These are phyloP conservation scores for Papilio elwesi DNA, from an alignment of 2,888 invertebrate species.

Conservation along the genomic window DNA sequence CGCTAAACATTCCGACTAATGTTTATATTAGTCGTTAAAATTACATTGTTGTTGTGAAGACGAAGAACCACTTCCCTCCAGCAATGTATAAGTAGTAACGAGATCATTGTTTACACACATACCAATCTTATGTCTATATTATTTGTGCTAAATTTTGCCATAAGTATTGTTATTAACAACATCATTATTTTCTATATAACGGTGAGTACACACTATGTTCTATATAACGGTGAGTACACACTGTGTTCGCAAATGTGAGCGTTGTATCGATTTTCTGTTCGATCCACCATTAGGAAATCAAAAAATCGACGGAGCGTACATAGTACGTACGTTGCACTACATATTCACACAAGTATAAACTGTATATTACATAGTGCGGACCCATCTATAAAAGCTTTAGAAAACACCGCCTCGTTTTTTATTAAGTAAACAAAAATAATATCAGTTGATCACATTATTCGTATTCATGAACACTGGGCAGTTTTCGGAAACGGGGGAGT, in stretches of 20 bases:
- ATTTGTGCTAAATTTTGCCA: not conserved
- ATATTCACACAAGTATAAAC: not conserved
- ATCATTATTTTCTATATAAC: not conserved
- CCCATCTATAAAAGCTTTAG: too few relatives aligned
- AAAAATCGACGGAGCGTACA: too few relatives aligned
- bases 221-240: too few relatives aligned
- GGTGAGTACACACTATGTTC: not conserved
- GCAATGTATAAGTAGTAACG: slow-evolving; percentile 11
- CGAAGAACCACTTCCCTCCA: slow-evolving; percentile 8
- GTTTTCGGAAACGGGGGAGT: too few relatives aligned
- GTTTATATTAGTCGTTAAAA: slow-evolving; percentile 6
- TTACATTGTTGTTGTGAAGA: not conserved
- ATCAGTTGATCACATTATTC: too few relatives aligned
- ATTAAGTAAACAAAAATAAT: too few relatives aligned
- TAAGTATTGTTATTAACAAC: not conserved
- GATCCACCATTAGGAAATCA: not conserved
- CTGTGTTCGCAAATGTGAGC: too few relatives aligned
- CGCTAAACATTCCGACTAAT: slow-evolving; percentile 15
- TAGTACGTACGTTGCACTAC: not conserved
- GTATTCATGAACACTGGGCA: too few relatives aligned
- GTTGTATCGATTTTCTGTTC: too few relatives aligned
- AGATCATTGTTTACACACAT: not conserved
- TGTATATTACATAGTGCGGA: too few relatives aligned
- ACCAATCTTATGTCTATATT: not conserved
- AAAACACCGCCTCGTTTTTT: too few relatives aligned